A percentile compares a stretch with the other conserved stretches of the same genome.
These are phyloP conservation scores for Athene cunicularia DNA, from an alignment of 2,113 vertebrate genomes.

Conservation along the genomic window DNA sequence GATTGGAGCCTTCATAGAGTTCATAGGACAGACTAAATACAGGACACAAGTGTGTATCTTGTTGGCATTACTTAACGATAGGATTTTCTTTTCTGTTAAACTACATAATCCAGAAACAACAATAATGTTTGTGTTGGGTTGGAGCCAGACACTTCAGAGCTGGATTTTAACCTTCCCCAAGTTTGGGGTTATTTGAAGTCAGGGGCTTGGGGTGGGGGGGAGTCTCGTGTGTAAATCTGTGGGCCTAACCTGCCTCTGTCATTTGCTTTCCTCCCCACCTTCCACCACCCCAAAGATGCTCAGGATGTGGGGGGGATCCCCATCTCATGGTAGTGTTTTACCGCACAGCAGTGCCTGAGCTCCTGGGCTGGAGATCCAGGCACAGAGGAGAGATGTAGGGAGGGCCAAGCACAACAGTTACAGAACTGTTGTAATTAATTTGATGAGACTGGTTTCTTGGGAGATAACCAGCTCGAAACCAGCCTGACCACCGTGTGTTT, in stretches of 20 bases:
- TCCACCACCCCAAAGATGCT: neutral
- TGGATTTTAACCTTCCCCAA: neutral
- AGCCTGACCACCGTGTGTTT: fast-evolving
- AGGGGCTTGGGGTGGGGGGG: neutral
- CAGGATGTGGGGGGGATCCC: neutral
- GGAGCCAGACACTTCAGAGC: constrained; percentile 3
- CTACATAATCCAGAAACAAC: constrained; percentile 40
- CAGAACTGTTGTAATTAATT: neutral
- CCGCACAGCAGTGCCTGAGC: neutral
- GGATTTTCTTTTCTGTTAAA: constrained; percentile 38
- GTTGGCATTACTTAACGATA: neutral
- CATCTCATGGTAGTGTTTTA: neutral
- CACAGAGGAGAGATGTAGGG: neutral
- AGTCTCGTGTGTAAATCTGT: neutral
- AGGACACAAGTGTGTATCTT: neutral
- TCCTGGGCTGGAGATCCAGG: neutral
- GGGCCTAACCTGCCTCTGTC: neutral
- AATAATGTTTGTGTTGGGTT: constrained; percentile 36
- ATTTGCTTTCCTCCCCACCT: neutral
- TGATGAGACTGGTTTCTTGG: neutral
- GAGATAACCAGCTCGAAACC: neutral
- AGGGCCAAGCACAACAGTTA: neutral
- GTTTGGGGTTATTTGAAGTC: neutral
- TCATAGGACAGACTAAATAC: neutral
- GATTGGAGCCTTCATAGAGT: neutral